These are phyloP conservation scores for Esox lucius DNA, from an alignment of 2,797 vertebrate genomes.

Conservation along the genomic window DNA sequence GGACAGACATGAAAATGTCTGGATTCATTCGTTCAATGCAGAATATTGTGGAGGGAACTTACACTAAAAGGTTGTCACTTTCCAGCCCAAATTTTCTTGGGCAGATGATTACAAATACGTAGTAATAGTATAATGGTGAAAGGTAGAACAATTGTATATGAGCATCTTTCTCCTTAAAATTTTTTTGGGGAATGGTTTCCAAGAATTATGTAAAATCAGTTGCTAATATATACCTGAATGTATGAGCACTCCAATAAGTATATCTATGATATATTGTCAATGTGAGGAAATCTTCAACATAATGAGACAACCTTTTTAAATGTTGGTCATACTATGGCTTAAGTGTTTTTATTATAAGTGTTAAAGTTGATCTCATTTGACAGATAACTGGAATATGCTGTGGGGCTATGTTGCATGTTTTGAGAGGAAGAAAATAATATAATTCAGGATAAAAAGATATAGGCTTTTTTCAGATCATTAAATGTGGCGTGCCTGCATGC, in stretches of 20 bases:
- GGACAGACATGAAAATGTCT: constrained; percentile 76
- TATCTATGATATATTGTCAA: constrained; percentile 2
- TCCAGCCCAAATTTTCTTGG: constrained; percentile 16
- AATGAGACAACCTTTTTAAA: constrained; percentile 18
- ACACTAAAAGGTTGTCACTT: constrained; percentile 18
- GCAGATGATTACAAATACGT: not conserved
- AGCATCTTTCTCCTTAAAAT: not conserved
- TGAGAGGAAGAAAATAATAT: constrained; percentile 15
- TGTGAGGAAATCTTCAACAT: constrained; percentile 14
- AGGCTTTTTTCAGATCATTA: constrained; percentile 32
- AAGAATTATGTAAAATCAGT: not conserved
- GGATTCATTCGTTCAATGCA: constrained; percentile 69
- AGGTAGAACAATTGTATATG: constrained; percentile 11
- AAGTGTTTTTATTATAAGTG: constrained; percentile 27
- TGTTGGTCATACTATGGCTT: constrained; percentile 62
- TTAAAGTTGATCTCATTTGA: constrained; percentile 29
- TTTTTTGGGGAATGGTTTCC: not conserved
- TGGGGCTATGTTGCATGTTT: constrained; percentile 59
- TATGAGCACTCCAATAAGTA: constrained; percentile 34
- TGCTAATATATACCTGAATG: constrained; percentile 48
- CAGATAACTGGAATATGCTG: constrained; percentile 30
- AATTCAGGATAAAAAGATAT: constrained; percentile 11
- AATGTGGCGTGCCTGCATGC: not conserved
- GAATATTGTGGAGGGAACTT: constrained; percentile 16
- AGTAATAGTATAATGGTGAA: not conserved